These are phyloP conservation scores for Daboia siamensis DNA, from an alignment of 2,113 vertebrate genomes.

Conservation along the genomic window DNA sequence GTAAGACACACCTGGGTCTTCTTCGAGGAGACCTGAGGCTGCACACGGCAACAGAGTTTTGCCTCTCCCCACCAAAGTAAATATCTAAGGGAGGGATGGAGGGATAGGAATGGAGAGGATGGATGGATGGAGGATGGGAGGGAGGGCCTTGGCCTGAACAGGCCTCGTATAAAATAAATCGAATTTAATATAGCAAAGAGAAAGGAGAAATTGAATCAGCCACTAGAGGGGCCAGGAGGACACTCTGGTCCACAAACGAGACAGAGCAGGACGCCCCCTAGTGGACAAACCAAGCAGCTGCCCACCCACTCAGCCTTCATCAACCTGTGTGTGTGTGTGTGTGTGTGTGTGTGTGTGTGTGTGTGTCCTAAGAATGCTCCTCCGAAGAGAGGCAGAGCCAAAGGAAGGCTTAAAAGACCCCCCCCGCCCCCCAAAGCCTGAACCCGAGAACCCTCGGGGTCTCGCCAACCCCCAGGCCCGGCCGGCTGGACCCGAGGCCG, in stretches of 20 bases:
- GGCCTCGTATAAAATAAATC: not conserved
- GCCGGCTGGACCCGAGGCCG: not conserved
- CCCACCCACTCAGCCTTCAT: not conserved
- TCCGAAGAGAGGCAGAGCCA: not conserved
- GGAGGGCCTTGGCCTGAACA: not conserved
- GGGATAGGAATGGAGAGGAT: too few species aligned
- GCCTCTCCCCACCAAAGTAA: not conserved
- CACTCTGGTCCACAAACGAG: not conserved
- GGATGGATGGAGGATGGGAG: too few species aligned
- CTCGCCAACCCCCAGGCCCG: not conserved
- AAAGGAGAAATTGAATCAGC: not conserved
- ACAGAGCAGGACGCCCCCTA: not conserved
- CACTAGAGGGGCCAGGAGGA: not conserved
- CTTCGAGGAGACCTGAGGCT: not conserved
- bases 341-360: too few species aligned
- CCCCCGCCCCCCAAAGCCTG: accelerated
- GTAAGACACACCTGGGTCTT: not conserved
- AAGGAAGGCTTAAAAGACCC: not conserved
- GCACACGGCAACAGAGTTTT: too few species aligned
- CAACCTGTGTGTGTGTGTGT: not conserved
- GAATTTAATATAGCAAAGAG: not conserved
- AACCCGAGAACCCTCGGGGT: not conserved
- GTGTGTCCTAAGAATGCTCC: too few species aligned
- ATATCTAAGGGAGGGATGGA: not conserved
- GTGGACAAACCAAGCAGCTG: not conserved